phyloP scores from a whole-genome alignment of 2,797 vertebrate genomes.

The Syngnathus acus region DNA sequence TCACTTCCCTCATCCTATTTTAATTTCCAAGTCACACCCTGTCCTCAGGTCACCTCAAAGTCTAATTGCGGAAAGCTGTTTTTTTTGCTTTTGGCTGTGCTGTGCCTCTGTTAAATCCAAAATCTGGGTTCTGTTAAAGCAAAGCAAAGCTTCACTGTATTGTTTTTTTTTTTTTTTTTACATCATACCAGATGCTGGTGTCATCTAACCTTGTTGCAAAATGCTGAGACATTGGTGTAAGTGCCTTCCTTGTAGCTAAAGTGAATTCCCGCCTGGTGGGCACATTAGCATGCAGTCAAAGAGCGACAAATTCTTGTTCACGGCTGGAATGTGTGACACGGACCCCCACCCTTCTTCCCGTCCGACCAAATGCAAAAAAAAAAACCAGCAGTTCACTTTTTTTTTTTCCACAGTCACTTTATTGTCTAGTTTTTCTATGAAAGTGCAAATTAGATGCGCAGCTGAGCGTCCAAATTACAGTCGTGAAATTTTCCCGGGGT shows the following conservation, averaged over 20 bases:
- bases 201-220: too few species aligned
- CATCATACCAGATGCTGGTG: too few species aligned
- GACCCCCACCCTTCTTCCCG: neutral
- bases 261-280: neutral
- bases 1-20: too few species aligned
- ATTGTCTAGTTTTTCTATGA: neutral
- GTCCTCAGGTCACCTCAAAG: too few species aligned
- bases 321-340: neutral
- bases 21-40: too few species aligned
- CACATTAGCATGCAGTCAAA: neutral
- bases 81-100: too few species aligned
- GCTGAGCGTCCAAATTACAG: conserved; percentile 1
- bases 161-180: too few species aligned
- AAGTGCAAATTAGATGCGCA: neutral
- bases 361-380: neutral
- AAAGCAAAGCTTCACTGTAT: too few species aligned
- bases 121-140: too few species aligned
- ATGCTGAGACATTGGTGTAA: neutral
- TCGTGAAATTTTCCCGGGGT: neutral
- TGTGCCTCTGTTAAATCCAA: too few species aligned
- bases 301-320: neutral
- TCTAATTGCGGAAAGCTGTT: too few species aligned
- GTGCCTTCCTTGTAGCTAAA: neutral
- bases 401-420: neutral
- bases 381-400: neutral